phyloP scores from a whole-genome alignment of 1,140 invertebrate species.

The Drosophila bipectinata region DNA sequence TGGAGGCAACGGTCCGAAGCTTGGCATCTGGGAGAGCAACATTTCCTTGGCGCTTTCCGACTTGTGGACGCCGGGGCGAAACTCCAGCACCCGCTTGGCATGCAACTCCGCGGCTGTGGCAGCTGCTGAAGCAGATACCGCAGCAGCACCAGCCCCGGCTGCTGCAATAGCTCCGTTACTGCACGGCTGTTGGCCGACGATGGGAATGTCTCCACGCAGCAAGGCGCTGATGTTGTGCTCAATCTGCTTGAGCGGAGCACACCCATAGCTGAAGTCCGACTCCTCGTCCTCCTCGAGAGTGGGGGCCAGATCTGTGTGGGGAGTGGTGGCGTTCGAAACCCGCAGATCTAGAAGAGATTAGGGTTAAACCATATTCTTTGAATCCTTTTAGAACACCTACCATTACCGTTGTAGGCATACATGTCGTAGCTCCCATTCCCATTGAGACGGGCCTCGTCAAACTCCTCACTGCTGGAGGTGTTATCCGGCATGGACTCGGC shows the following conservation, averaged over 20 bases:
- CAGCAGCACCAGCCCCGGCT: slow-evolving; percentile 2
- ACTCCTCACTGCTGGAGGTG: slow-evolving; percentile 72
- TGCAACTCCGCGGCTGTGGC: slow-evolving; percentile 61
- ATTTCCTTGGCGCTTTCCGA: slow-evolving; percentile 89
- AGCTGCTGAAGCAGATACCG: slow-evolving; percentile 4
- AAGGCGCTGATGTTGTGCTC: slow-evolving; percentile 87
- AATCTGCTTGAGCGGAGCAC: slow-evolving; percentile 86
- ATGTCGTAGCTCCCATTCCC: slow-evolving; percentile 59
- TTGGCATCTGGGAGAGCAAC: slow-evolving; percentile 85
- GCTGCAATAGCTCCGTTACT: slow-evolving; percentile 11
- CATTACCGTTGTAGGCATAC: slow-evolving; percentile 83
- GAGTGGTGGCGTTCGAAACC: slow-evolving; percentile 75
- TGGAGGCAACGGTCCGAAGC: slow-evolving; percentile 82
- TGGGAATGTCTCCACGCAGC: slow-evolving; percentile 84
- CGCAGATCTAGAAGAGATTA: slow-evolving; percentile 48
- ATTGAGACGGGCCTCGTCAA: slow-evolving; percentile 67
- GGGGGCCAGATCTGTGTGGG: slow-evolving; percentile 84
- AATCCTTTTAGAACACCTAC: slow-evolving; percentile 48
- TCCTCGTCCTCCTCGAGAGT: slow-evolving; percentile 88
- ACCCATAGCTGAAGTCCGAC: slow-evolving; percentile 83
- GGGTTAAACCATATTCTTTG: not conserved
- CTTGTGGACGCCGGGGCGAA: slow-evolving; percentile 87
- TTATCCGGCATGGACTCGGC: slow-evolving; percentile 76
- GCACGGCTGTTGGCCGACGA: slow-evolving; percentile 63
- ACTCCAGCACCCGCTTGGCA: slow-evolving; percentile 76